phyloP scores from a whole-genome alignment of 1,140 invertebrate genomes.

The Colletes latitarsis region DNA sequence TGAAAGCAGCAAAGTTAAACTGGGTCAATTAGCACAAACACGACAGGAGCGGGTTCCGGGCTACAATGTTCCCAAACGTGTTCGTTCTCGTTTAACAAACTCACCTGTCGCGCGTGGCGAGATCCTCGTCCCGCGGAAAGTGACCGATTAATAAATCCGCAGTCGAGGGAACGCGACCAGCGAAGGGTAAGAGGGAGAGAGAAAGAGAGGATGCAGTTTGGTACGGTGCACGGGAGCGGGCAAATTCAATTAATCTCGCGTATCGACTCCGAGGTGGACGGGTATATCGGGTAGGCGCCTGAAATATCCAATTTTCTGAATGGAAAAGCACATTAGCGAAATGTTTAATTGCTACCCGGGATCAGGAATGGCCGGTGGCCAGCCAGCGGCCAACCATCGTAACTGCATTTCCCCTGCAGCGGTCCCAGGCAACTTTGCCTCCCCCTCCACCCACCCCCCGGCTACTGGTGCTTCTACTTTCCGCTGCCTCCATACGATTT shows the following conservation, averaged over 20 bases:
- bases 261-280: slow-evolving; percentile 65
- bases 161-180: slow-evolving; percentile 53
- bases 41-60: neutral
- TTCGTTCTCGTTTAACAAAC: neutral
- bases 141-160: slow-evolving; percentile 73
- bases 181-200: too few relatives aligned
- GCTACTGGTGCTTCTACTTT: slow-evolving; percentile 44
- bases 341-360: slow-evolving; percentile 77
- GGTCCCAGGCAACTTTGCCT: slow-evolving; percentile 47
- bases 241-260: slow-evolving; percentile 75
- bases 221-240: slow-evolving; percentile 44
- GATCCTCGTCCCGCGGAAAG: neutral
- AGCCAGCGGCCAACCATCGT: slow-evolving; percentile 37
- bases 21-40: neutral
- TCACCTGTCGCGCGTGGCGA: slow-evolving; percentile 9
- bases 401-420: slow-evolving; percentile 64
- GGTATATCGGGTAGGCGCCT: slow-evolving; percentile 54
- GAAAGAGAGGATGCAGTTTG: slow-evolving; percentile 18
- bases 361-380: slow-evolving; percentile 69
- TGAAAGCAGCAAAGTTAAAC: neutral
- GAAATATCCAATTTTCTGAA: slow-evolving; percentile 80
- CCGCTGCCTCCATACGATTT: slow-evolving; percentile 34
- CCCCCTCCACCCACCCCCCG: slow-evolving; percentile 14
- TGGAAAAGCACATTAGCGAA: slow-evolving; percentile 79
- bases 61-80: neutral